A percentile compares a stretch with the other conserved stretches of the same genome.
phyloP scores from a whole-genome alignment of 2,797 vertebrate species.

The Austrolebias charrua region DNA sequence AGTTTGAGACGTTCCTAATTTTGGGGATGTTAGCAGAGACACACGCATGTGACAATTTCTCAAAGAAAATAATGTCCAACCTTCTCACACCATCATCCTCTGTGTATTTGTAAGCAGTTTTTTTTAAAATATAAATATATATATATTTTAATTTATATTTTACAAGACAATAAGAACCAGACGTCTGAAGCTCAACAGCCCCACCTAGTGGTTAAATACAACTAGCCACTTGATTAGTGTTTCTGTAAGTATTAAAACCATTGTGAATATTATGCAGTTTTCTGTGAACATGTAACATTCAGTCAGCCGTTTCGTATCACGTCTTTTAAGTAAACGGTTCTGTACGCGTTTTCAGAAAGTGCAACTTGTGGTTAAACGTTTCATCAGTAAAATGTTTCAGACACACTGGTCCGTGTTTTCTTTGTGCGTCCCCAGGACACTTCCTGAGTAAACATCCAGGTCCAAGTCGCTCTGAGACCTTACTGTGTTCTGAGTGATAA shows the following conservation, averaged over 20 bases:
- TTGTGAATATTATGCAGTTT: conserved; percentile 43
- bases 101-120: conserved; percentile 32
- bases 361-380: conserved; percentile 64
- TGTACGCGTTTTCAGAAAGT: conserved; percentile 64
- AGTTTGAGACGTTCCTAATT: too few relatives aligned
- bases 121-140: neutral
- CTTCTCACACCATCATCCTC: neutral
- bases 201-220: conserved; percentile 58
- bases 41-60: too few relatives aligned
- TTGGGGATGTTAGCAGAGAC: too few relatives aligned
- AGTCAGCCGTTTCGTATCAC: conserved; percentile 35
- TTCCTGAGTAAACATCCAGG: conserved; percentile 36
- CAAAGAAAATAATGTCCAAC: neutral
- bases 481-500: conserved; percentile 13
- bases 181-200: conserved; percentile 37
- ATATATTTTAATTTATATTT: conserved; percentile 2
- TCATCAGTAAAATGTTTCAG: conserved; percentile 54
- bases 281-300: conserved; percentile 44
- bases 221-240: conserved; percentile 32
- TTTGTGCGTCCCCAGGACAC: conserved; percentile 34
- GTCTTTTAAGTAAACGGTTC: conserved; percentile 39
- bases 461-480: conserved; percentile 38
- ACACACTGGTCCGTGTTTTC: conserved; percentile 25
- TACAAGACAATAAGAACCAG: conserved; percentile 15
- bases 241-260: conserved; percentile 36